Evolutionary conservation across 2,113 vertebrate species (phyloP).

Genomic region (Hipposideros armiger): DNA sequence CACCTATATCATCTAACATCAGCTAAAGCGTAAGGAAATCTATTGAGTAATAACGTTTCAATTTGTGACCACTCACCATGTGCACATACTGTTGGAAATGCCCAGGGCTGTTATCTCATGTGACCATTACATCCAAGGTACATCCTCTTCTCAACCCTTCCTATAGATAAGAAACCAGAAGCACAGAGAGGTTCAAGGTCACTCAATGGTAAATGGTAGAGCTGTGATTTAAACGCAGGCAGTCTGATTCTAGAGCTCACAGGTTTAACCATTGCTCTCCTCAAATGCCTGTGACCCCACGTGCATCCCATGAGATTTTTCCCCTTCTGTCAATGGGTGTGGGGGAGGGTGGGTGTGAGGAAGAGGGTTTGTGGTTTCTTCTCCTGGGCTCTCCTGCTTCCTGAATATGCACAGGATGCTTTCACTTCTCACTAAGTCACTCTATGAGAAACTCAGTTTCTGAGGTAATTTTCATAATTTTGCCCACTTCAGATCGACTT

Average conservation of each 20-base stretch:
- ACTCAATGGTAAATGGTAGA: background rate
- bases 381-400: background rate
- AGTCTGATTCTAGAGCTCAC: background rate
- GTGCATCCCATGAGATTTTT: background rate
- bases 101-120: accelerated
- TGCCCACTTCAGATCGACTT: background rate
- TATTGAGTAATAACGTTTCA: background rate
- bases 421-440: background rate
- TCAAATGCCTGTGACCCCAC: background rate
- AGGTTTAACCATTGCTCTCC: background rate
- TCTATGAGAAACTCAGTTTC: background rate
- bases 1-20: background rate
- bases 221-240: background rate
- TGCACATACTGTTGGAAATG: background rate
- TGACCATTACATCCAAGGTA: too few relatives aligned
- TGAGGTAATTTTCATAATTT: background rate
- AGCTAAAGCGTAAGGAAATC: background rate
- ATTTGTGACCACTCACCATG: background rate
- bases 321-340: background rate
- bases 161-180: background rate
- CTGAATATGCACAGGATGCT: background rate
- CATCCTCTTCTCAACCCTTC: background rate
- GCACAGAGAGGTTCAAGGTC: background rate
- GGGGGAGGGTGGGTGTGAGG: accelerated
- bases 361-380: background rate